A percentile compares a stretch with the other conserved stretches of the same genome.
Conservation (phyloP, 2,113 vertebrate genomes). For the Phycodurus eques region DNA sequence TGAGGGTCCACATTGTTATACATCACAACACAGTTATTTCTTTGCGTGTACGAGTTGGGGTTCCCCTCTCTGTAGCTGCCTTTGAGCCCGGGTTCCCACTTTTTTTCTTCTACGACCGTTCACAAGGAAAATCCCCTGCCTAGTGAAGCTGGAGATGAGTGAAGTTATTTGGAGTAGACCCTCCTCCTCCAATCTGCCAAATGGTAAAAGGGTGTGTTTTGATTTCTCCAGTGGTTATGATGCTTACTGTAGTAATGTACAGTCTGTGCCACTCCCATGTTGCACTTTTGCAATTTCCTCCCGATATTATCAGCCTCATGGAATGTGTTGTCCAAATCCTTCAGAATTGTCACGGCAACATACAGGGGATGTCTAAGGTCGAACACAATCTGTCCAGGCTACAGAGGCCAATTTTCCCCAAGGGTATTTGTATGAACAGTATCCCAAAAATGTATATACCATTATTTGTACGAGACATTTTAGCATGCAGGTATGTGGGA, state of each 20-base stretch:
- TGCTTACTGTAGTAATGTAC: too few species aligned
- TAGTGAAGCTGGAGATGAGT: background rate
- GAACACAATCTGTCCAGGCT: too few species aligned
- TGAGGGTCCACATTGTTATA: too few species aligned
- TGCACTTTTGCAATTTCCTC: background rate
- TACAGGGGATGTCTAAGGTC: too few species aligned
- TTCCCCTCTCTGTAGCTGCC: conserved; percentile 21
- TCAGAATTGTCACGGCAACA: too few species aligned
- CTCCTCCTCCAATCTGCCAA: background rate
- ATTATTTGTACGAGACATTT: too few species aligned
- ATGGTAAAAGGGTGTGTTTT: background rate
- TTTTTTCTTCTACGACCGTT: background rate
- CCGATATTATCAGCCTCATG: background rate
- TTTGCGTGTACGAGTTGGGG: background rate
- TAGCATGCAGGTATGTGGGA: too few species aligned
- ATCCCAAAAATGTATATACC: too few species aligned
- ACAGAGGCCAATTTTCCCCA: too few species aligned
- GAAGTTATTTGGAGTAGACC: background rate
- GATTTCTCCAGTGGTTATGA: too few species aligned
- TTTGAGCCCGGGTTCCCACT: conserved; percentile 19
- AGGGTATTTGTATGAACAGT: too few species aligned
- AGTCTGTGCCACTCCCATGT: too few species aligned
- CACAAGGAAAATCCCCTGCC: conserved; percentile 1
- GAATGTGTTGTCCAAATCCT: background rate
- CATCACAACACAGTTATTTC: background rate